A percentile compares a stretch with the other conserved stretches of the same genome.
Conservation (phyloP, 2,797 vertebrate species). For the Trachops cirrhosus region DNA sequence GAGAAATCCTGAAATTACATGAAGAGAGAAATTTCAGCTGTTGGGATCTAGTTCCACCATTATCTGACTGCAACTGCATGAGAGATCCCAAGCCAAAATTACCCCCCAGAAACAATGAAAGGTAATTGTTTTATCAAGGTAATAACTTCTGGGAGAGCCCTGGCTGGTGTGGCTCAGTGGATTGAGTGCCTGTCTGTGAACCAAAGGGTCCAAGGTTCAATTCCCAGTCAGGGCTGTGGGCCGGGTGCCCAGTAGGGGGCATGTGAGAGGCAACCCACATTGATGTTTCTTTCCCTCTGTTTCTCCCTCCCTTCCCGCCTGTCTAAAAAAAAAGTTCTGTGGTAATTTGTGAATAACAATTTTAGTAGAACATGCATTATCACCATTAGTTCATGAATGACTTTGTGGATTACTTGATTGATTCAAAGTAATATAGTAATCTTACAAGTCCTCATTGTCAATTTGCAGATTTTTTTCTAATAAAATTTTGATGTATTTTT, state of each 20-base stretch:
- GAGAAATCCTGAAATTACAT: background rate
- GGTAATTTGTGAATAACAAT: constrained; percentile 18
- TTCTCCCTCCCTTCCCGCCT: too few species aligned
- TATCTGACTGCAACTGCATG: background rate
- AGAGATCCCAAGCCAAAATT: background rate
- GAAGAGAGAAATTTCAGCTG: background rate
- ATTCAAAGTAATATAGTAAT: background rate
- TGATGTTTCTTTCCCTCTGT: too few species aligned
- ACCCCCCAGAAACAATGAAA: background rate
- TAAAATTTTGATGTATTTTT: constrained; percentile 3
- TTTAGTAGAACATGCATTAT: background rate
- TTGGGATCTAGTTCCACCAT: background rate
- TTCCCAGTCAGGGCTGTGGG: too few species aligned
- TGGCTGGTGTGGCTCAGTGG: too few species aligned
- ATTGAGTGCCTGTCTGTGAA: too few species aligned
- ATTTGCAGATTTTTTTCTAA: constrained; percentile 13
- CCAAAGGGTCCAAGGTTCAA: too few species aligned
- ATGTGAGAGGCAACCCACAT: too few species aligned
- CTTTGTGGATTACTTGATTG: background rate
- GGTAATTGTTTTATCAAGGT: background rate
- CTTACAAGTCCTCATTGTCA: background rate
- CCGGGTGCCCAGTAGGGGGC: too few species aligned
- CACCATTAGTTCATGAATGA: background rate
- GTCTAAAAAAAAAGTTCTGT: background rate
- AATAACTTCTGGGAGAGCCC: background rate